Base-by-base conservation (phyloP, 2,113 vertebrate genomes). In the Zosterops japonicus region DNA sequence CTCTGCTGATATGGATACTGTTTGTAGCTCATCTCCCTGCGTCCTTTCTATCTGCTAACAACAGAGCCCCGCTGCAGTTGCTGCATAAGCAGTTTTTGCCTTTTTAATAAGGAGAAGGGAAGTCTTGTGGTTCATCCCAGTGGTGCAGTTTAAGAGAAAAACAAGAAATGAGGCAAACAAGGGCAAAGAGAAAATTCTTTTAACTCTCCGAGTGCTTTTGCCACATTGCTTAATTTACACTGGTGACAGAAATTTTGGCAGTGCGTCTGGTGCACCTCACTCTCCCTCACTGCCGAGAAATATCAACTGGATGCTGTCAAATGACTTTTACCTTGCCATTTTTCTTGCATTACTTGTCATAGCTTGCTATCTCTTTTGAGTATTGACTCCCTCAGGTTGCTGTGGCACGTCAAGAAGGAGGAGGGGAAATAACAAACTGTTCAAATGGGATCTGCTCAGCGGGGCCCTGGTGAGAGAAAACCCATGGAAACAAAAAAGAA, bases 51-150 rank as follows among this genome's bases (percentile, higher is more conserved):
- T 97, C 96, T 97, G 88, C 97, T 95, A 97, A 85, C 94, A 97
- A 75, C 96, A 97, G 93, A 95, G 85, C 95, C 86, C 59, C 86
- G 92, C 98, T 95, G 94, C 91, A 94, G 97, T 97, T 98, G 98
- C 98, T 98, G 98, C 97, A 98, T 98, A 98, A 98, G 98, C 97
- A 97, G 97, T 97, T 98, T 98, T 98, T 98, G 96, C 92, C 92
- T 83, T 92, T 98, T 97, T 97, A 98, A 98, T 98, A 97, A 98
- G 94, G 87, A 94, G 93, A 74, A 70, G 61, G 61, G 78, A 96
- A 97, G 76, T 92, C 92, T 97, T 96, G 74, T 82, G 86, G 95
- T 89, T 95, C 93, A 97, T 98, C 97, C 97, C 97, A 97, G 83
- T 89, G 97, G 97, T 96, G 60, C 87, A 96, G 95, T 97, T 97